A percentile compares a stretch with the other conserved stretches of the same genome.
Conservation (phyloP, 2,113 vertebrate species). For the Callionymus lyra region DNA sequence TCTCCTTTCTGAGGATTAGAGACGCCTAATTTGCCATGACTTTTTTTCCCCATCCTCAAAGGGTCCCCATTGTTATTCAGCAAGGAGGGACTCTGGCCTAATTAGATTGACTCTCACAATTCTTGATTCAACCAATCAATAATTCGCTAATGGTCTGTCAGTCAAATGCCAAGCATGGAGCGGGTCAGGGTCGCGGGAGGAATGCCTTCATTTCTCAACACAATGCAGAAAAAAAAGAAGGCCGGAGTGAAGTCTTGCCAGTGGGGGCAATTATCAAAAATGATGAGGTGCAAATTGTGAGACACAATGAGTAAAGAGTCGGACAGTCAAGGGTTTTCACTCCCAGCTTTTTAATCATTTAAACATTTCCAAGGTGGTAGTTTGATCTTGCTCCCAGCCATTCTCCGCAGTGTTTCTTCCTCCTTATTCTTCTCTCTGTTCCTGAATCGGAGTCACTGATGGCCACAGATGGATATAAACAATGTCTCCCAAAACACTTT, state of each 20-base stretch:
- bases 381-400: slow-evolving; percentile 13
- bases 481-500: no score
- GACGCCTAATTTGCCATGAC: slow-evolving; percentile 25
- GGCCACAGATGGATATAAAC: not conserved
- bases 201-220: slow-evolving; percentile 46
- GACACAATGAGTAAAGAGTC: slow-evolving; percentile 34
- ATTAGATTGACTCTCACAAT: slow-evolving; percentile 49
- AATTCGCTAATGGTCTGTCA: slow-evolving; percentile 55
- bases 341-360: slow-evolving; percentile 34
- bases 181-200: slow-evolving; percentile 53
- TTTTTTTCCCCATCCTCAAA: slow-evolving; percentile 27
- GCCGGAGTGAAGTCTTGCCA: slow-evolving; percentile 33
- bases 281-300: slow-evolving; percentile 43
- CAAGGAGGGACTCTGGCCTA: slow-evolving; percentile 36
- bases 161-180: slow-evolving; percentile 45
- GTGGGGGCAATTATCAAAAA: slow-evolving; percentile 47
- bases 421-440: not conserved
- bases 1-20: slow-evolving; percentile 18
- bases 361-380: slow-evolving; percentile 34
- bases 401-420: not conserved
- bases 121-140: slow-evolving; percentile 56
- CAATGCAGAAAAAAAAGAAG: slow-evolving; percentile 43
- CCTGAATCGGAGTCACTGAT: slow-evolving; percentile 9
- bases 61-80: slow-evolving; percentile 48
- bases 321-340: slow-evolving; percentile 13